Evolutionary conservation across 1,140 invertebrate species (phyloP).

Genomic region (Druon quercuslanigerum): DNA sequence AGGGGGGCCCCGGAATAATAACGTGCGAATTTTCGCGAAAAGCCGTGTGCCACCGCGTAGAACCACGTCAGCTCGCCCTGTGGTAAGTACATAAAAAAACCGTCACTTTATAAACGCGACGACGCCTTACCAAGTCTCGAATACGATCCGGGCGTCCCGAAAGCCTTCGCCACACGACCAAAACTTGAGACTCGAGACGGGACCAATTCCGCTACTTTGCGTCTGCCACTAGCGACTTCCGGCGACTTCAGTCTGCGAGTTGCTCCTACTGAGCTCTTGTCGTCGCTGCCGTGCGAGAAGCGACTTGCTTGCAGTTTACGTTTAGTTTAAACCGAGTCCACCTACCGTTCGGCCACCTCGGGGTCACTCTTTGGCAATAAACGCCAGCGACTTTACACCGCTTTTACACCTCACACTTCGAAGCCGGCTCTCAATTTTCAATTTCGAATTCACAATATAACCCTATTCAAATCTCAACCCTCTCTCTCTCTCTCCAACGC

Average conservation of each 20-base stretch:
- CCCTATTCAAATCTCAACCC: background rate
- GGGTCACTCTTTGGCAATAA: no score
- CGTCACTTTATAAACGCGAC: slow-evolving; percentile 45
- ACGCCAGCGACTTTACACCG: background rate
- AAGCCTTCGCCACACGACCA: slow-evolving; percentile 45
- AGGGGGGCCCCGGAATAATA: slow-evolving; percentile 78
- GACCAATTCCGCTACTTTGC: slow-evolving; percentile 31
- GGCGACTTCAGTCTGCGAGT: slow-evolving; percentile 5
- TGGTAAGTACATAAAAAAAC: slow-evolving; percentile 58
- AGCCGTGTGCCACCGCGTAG: slow-evolving; percentile 50
- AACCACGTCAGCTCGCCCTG: slow-evolving; percentile 60
- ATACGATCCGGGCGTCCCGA: slow-evolving; percentile 49
- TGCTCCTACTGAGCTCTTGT: background rate
- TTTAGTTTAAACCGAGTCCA: slow-evolving; percentile 21
- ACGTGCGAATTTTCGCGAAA: slow-evolving; percentile 78
- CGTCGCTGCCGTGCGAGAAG: background rate
- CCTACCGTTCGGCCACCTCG: slow-evolving; percentile 11
- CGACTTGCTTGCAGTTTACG: background rate
- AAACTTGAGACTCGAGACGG: background rate
- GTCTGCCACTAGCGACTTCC: slow-evolving; percentile 36
- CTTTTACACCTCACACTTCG: background rate
- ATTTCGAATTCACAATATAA: no score
- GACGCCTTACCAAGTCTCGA: slow-evolving; percentile 48
- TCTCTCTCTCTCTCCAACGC: background rate
- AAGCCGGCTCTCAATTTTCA: slow-evolving; percentile 1